These are phyloP conservation scores for Shargacucullia verbasci DNA, from an alignment of 2,888 invertebrate genomes.

Conservation along the genomic window DNA sequence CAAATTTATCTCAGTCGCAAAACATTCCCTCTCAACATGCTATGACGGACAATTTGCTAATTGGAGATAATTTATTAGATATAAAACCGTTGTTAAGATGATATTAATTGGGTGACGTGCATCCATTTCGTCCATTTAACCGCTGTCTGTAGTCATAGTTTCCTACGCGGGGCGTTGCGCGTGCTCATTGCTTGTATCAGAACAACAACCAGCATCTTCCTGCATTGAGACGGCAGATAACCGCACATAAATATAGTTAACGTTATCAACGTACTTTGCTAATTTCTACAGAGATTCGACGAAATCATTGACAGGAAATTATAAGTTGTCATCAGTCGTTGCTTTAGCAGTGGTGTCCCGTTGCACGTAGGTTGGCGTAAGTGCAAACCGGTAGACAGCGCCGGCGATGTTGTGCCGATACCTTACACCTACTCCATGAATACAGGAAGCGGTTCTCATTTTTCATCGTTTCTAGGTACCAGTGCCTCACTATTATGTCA, in stretches of 20 bases:
- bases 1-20: constrained; percentile 58
- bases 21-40: constrained; percentile 57
- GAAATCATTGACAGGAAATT: constrained; percentile 71
- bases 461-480: constrained; percentile 61
- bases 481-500: constrained; percentile 48
- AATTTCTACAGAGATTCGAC: constrained; percentile 45
- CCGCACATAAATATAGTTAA: constrained; percentile 12
- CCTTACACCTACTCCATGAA: constrained; percentile 60
- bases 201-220: constrained; percentile 17
- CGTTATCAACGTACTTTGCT: constrained; percentile 19
- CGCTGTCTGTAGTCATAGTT: constrained; percentile 47
- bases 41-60: constrained; percentile 67
- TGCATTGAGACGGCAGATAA: constrained; percentile 6
- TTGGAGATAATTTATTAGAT: constrained; percentile 72
- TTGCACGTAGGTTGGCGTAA: constrained; percentile 65
- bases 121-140: constrained; percentile 60
- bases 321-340: constrained; percentile 66
- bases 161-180: constrained; percentile 28
- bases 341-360: constrained; percentile 72
- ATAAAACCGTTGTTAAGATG: constrained; percentile 61
- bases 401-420: constrained; percentile 52
- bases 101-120: constrained; percentile 71
- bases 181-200: constrained; percentile 18
- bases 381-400: constrained; percentile 50
- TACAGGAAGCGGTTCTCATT: constrained; percentile 71